Base-by-base conservation (phyloP, 2,888 invertebrate genomes). In the Dugesia japonica region DNA sequence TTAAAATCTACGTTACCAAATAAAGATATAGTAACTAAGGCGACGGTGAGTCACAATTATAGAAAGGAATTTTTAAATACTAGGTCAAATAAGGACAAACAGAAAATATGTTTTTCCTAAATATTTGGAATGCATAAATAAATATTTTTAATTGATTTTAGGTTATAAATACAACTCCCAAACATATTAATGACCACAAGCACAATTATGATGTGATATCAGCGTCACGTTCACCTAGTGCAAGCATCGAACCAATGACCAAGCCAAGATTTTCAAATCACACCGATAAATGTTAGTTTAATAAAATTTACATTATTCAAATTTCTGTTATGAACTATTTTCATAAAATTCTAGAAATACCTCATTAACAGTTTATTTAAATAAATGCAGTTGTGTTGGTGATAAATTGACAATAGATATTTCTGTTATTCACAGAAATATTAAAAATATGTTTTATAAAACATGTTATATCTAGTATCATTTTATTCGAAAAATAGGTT, bases 181-280 rank as follows among this genome's bases (percentile, higher is more conserved):
- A 56, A 56, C 56, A 23, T 23, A 56, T 9, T 13, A 56, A 56
- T 23, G 56, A n/a, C 17, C n/a, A 56, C 20, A 56, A 9, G 7
- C 17, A 9, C 7, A 56, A 56, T 56, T 56, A 56, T n/a, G 56
- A 56, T n/a, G 56, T 56, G 20, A 56, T 56, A 9, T 56, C 56
- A 20, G 56, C 56, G 20, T 56, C 56, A 23, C 56, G 56, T n/a
- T 56, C 56, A 23, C 56, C 56, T 4, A 56, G 56, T 56, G 56
- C 56, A 23, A 56, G 56, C 56, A 56, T n/a, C n/a, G 56, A 56
- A n/a, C 56, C 56, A 23, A 23, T 56, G 20, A 20, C 56, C 4
- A 56, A 56, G n/a, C 56, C 56, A 23, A 4, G 56, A 56, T 56
- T 56, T 56, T 56, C 56, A 23, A n/a, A 56, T 56, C 56, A 56